Conservation (phyloP, 1,140 invertebrate species). For the Drosophila subobscura region DNA sequence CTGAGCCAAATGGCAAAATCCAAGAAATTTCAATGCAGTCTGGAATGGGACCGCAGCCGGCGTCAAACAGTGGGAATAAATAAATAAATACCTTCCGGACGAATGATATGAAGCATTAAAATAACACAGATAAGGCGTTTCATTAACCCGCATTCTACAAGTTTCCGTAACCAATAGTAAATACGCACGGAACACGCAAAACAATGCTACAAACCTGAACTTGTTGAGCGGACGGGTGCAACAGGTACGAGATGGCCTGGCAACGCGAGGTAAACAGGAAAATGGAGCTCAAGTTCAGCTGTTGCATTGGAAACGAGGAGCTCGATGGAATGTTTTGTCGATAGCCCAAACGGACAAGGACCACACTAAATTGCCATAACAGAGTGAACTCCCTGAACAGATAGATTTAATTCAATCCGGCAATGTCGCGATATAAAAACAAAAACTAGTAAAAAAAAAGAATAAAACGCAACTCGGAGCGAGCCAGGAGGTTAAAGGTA, state of each 20-base stretch:
- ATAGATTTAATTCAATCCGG: constrained; percentile 19
- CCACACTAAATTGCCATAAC: constrained; percentile 25
- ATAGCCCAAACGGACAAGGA: constrained; percentile 53
- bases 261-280: constrained; percentile 63
- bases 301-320: constrained; percentile 72
- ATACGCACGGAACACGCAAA: too few relatives aligned
- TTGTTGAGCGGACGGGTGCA: constrained; percentile 58
- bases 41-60: too few relatives aligned
- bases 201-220: constrained; percentile 6
- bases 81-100: too few relatives aligned
- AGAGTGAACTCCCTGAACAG: constrained; percentile 39
- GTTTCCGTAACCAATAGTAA: too few relatives aligned
- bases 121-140: too few relatives aligned
- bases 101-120: too few relatives aligned
- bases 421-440: constrained; percentile 69
- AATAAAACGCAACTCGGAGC: background rate
- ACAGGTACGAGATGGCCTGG: constrained; percentile 61
- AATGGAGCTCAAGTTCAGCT: constrained; percentile 75
- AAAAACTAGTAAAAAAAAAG: constrained; percentile 10
- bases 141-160: too few relatives aligned
- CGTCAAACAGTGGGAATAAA: too few relatives aligned
- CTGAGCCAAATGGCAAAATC: too few relatives aligned
- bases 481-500: constrained; percentile 13
- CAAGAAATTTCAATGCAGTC: too few relatives aligned
- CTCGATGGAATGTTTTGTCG: constrained; percentile 62